Conservation (phyloP, 2,888 invertebrate genomes). For the Campoletis raptor region DNA sequence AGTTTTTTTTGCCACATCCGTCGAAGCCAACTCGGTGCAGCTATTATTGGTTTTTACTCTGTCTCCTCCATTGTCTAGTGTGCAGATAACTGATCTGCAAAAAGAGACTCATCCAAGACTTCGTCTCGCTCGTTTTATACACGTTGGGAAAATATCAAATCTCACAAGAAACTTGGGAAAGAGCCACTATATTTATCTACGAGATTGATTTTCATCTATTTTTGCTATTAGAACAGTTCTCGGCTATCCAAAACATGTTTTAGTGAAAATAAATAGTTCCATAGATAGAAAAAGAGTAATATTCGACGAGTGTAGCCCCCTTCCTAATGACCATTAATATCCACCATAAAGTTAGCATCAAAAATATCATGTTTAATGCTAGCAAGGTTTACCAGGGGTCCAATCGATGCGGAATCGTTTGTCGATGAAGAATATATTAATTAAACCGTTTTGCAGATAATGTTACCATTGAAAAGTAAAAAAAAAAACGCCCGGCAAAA, state of each 20-base stretch:
- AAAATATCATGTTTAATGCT: too few species aligned
- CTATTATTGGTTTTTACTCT: constrained; percentile 34
- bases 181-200: constrained; percentile 1
- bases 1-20: constrained; percentile 36
- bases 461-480: too few species aligned
- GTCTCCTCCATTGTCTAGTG: constrained; percentile 16
- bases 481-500: too few species aligned
- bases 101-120: constrained; percentile 9
- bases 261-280: background rate
- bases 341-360: too few species aligned
- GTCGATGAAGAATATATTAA: too few species aligned
- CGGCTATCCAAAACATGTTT: background rate
- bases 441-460: too few species aligned
- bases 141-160: background rate
- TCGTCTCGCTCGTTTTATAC: background rate
- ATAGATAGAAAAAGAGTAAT: background rate
- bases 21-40: constrained; percentile 51
- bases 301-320: too few species aligned
- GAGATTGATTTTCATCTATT: background rate
- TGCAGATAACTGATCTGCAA: constrained; percentile 17
- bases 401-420: too few species aligned
- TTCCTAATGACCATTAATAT: too few species aligned
- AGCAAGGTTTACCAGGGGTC: too few species aligned
- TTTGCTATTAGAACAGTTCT: background rate
- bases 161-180: background rate